Evolutionary conservation across 2,797 vertebrate genomes (phyloP).

Genomic region (Lepus oiostolus): DNA sequence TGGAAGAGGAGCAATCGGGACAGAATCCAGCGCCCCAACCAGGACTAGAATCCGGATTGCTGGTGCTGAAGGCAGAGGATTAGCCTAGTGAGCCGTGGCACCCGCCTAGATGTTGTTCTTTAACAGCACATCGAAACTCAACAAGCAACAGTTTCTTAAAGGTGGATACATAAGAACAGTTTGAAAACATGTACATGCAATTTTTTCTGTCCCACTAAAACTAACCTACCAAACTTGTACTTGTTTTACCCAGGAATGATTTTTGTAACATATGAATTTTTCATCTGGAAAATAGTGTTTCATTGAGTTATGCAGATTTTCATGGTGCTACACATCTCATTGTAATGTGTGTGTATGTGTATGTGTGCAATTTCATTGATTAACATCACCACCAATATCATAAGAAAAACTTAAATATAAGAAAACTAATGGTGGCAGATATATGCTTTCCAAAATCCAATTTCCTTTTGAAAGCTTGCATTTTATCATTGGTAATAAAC

Average conservation of each 20-base stretch:
- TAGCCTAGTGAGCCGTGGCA: no score
- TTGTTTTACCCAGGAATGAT: background rate
- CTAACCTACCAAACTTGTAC: background rate
- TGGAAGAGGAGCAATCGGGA: no score
- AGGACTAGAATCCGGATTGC: no score
- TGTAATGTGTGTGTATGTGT: no score
- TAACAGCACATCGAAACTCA: background rate
- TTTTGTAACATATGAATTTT: background rate
- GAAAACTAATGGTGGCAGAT: background rate
- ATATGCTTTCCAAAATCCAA: background rate
- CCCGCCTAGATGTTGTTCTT: no score
- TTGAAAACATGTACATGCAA: conserved; percentile 1
- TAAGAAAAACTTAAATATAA: background rate
- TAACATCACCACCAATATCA: background rate
- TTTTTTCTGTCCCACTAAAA: conserved; percentile 10
- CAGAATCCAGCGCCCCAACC: no score
- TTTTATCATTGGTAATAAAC: conserved; percentile 37
- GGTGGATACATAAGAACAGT: background rate
- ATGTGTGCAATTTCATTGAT: background rate
- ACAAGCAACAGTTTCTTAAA: conserved; percentile 12
- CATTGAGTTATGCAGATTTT: background rate
- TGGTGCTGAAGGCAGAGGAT: no score
- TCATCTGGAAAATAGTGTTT: conserved; percentile 21
- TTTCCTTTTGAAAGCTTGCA: conserved; percentile 33
- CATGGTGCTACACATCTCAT: background rate